A percentile compares a stretch with the other conserved stretches of the same genome.
These are phyloP conservation scores for Rousettus leschenaultii DNA, from an alignment of 2,113 vertebrate species.

Conservation along the genomic window DNA sequence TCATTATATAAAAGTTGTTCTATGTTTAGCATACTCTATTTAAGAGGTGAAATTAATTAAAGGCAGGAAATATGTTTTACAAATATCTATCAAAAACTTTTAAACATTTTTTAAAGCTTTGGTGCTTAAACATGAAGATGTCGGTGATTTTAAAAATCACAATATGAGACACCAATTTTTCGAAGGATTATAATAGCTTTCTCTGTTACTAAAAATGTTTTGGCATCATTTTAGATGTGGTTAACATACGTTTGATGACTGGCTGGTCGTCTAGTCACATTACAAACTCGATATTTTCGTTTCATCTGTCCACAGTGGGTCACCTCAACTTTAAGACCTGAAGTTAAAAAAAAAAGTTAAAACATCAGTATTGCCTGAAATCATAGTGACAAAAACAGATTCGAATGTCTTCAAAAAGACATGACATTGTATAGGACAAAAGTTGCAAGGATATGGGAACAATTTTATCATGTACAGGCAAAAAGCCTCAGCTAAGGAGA, in stretches of 20 bases:
- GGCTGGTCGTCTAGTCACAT: slow-evolving; percentile 96
- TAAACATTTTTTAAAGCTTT: slow-evolving; percentile 29
- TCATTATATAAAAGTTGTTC: slow-evolving; percentile 11
- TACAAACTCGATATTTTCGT: slow-evolving; percentile 98
- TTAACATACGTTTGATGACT: slow-evolving; percentile 96
- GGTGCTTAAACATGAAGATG: not conserved
- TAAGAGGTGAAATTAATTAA: slow-evolving; percentile 18
- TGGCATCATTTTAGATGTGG: slow-evolving; percentile 9
- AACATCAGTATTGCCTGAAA: slow-evolving; percentile 50
- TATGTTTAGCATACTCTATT: not conserved
- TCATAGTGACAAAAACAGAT: slow-evolving; percentile 35
- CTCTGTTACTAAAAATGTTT: not conserved
- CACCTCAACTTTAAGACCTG: slow-evolving; percentile 98
- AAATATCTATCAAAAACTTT: slow-evolving; percentile 13
- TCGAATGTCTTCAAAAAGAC: not conserved
- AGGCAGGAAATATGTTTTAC: not conserved
- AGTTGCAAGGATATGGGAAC: not conserved
- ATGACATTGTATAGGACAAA: not conserved
- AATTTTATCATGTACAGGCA: not conserved
- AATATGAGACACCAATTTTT: not conserved
- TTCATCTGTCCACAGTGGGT: slow-evolving; percentile 99
- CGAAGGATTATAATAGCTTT: not conserved
- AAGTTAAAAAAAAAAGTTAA: slow-evolving; percentile 43
- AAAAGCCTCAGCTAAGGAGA: slow-evolving; percentile 12
- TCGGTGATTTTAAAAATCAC: not conserved